Evolutionary conservation across 2,113 vertebrate genomes (phyloP).

Genomic region (Ptyas mucosa): DNA sequence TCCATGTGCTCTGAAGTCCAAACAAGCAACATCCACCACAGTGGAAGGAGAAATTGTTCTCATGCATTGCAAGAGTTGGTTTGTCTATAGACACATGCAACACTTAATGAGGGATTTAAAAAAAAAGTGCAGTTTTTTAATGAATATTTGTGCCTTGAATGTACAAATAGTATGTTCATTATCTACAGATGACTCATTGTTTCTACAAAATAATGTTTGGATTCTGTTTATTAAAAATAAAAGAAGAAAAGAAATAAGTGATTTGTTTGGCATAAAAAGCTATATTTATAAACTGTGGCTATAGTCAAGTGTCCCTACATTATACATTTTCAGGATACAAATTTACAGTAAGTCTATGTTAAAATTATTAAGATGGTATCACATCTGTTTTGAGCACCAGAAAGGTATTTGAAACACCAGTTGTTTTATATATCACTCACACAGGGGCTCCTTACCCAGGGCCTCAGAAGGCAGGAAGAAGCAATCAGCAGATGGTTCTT

Average conservation of each 20-base stretch:
- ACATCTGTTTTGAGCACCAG: slow-evolving; percentile 25
- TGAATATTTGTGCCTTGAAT: background rate
- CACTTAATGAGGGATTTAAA: background rate
- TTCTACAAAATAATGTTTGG: slow-evolving; percentile 9
- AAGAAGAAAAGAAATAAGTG: slow-evolving; percentile 4
- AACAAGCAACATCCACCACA: background rate
- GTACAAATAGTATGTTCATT: slow-evolving; percentile 18
- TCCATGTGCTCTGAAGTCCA: background rate
- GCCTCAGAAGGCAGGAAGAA: background rate
- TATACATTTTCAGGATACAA: slow-evolving; percentile 39
- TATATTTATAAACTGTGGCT: slow-evolving; percentile 21
- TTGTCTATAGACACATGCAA: background rate
- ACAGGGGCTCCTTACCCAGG: background rate
- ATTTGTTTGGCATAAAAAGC: slow-evolving; percentile 22
- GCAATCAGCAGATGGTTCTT: background rate
- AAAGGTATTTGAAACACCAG: slow-evolving; percentile 28
- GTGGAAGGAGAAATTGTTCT: background rate
- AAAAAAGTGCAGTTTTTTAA: background rate
- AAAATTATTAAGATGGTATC: slow-evolving; percentile 29
- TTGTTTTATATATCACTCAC: background rate
- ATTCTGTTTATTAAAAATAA: slow-evolving; percentile 5
- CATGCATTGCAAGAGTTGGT: slow-evolving; percentile 1
- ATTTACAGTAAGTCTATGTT: slow-evolving; percentile 44
- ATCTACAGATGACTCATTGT: slow-evolving; percentile 11
- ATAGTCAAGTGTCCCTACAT: slow-evolving; percentile 28